phyloP scores from a whole-genome alignment of 2,797 vertebrate species.

The Danio choprae region DNA sequence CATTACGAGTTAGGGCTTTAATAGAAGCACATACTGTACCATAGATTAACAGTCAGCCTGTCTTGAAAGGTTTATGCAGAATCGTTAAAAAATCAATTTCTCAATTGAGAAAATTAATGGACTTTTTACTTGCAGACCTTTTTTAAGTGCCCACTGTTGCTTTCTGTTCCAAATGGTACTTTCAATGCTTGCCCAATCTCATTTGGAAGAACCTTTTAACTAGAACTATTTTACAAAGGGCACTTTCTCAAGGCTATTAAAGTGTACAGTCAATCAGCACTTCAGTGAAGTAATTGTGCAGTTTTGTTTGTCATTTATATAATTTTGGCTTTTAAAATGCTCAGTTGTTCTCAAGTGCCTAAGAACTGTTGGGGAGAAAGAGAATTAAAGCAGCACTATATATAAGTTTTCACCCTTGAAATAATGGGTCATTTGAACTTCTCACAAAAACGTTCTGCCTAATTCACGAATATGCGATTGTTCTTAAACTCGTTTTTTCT shows the following conservation, averaged over 20 bases:
- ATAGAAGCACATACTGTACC: neutral
- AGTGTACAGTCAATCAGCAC: neutral
- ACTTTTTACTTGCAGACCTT: neutral
- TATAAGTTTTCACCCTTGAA: too few relatives aligned
- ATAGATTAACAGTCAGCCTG: neutral
- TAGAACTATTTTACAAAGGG: neutral
- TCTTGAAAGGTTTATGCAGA: constrained; percentile 12
- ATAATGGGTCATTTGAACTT: too few relatives aligned
- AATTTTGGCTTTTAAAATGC: constrained; percentile 1
- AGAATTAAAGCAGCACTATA: neutral
- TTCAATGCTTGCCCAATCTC: constrained; percentile 1
- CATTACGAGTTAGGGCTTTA: neutral
- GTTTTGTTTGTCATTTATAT: neutral
- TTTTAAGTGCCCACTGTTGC: neutral
- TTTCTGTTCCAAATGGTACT: neutral
- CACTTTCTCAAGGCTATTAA: neutral
- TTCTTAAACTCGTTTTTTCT: too few relatives aligned
- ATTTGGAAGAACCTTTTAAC: neutral
- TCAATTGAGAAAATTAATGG: neutral
- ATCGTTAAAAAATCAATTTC: neutral
- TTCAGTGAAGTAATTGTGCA: neutral
- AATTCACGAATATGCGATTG: too few relatives aligned
- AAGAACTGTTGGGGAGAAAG: neutral
- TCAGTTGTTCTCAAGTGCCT: neutral
- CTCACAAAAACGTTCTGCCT: too few relatives aligned